Base-by-base conservation (phyloP, 2,888 invertebrate genomes). In the Nymphalis urticae region DNA sequence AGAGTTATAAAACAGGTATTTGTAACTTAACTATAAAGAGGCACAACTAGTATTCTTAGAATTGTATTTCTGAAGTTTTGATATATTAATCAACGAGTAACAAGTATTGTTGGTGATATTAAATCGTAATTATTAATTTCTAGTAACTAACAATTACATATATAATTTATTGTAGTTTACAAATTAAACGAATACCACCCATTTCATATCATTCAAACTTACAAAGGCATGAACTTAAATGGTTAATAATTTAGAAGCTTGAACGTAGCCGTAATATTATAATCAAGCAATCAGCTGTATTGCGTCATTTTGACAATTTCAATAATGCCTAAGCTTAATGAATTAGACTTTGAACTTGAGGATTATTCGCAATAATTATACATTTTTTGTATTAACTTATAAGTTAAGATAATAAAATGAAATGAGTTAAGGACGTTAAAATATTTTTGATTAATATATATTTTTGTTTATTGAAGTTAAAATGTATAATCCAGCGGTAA, bases 401-500 rank as follows among this genome's bases (percentile, higher is more conserved):
- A 36, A 13, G 21, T 58, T 32, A 62, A 17, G 16, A 24, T 24
- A 27, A 47, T 59, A 32, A 54, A 50, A 67, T 67, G 62, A 50
- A 70, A 60, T 67, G 53, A 48, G 8, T 36, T 19, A 32, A 50
- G 19, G 16, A 5, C 27, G 13, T 58, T 58, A n/a, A 4, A 24
- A 27, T 50, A n/a, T n/a, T 64, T 64, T 63, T 17, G 21, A 32
- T 58, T 9, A 68, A 66, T 64, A 50, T 54, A 27, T 6, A 48
- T 10, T 47, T 2, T 54, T 19, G 73, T 69, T 62, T 68, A 64
- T 53, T 56, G 16, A 73, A 70, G 69, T 19, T 47, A 62, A 73
- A 75, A 91, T 92, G 87, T 92, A 85, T 82, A 90, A 84, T 50
- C 89, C 92, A 4, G 82, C 87, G 54, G 87, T 86, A 24, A 91